Percentiles rank a stretch among this genome's conserved stretches.
phyloP scores from a whole-genome alignment of 2,797 vertebrate species.

The Trichosurus vulpecula region DNA sequence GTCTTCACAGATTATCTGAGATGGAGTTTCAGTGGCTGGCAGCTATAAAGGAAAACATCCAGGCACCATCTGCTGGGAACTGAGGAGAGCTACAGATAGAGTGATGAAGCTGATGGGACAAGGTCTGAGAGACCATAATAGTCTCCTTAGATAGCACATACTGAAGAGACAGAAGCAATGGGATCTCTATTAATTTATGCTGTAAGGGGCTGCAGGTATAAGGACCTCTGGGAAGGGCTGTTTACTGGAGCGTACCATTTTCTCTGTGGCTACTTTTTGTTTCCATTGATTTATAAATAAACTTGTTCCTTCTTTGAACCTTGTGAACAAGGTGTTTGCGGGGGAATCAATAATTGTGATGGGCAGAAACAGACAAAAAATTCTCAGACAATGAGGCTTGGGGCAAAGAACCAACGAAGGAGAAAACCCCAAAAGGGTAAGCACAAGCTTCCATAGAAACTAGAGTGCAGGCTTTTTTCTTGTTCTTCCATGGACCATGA shows the following conservation, averaged over 20 bases:
- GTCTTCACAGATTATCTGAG: not conserved
- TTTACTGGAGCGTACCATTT: not conserved
- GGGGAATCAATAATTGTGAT: not conserved
- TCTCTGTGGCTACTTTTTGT: not conserved
- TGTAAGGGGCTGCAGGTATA: not conserved
- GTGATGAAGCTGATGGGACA: not conserved
- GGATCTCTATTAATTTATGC: not conserved
- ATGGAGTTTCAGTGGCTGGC: not conserved
- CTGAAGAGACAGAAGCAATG: not conserved
- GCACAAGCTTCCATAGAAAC: not conserved
- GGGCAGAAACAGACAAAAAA: not conserved
- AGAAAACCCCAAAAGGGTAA: not conserved
- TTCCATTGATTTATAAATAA: not conserved
- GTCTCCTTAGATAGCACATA: not conserved
- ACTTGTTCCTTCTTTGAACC: not conserved
- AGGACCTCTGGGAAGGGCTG: not conserved
- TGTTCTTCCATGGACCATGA: not conserved
- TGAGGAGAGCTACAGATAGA: not conserved
- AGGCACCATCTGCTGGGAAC: not conserved
- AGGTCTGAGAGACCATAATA: not conserved
- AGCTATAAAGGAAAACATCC: not conserved
- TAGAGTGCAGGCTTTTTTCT: not conserved
- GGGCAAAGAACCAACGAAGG: not conserved
- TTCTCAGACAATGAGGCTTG: not conserved
- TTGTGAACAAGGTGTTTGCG: not conserved